A percentile compares a stretch with the other conserved stretches of the same genome.
Evolutionary conservation across 2,888 invertebrate genomes (phyloP).

Genomic region (Omphaloscelis lunosa): DNA sequence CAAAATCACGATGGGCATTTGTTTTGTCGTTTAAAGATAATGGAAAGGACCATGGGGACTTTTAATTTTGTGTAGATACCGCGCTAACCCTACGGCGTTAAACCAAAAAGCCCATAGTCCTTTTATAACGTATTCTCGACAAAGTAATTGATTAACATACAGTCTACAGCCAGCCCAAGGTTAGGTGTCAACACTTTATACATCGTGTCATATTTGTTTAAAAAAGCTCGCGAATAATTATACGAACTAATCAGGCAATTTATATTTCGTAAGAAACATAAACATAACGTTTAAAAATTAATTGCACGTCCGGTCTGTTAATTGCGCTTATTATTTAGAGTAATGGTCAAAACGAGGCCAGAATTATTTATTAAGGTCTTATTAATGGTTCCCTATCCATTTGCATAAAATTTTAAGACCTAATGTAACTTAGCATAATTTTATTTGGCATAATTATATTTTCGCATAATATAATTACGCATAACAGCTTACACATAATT

Average conservation of each 20-base stretch:
- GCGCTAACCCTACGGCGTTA: too few species aligned
- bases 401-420: too few species aligned
- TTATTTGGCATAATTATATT: too few species aligned
- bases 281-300: background rate
- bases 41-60: background rate
- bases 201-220: background rate
- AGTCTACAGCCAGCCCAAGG: background rate
- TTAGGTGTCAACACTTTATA: background rate
- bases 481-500: too few species aligned
- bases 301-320: background rate
- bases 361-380: constrained; percentile 1
- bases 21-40: background rate
- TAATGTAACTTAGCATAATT: too few species aligned
- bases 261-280: background rate
- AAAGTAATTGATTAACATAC: background rate
- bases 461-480: too few species aligned
- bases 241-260: background rate
- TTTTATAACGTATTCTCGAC: background rate
- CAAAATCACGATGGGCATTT: constrained; percentile 4
- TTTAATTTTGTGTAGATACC: too few species aligned
- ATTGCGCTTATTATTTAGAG: constrained; percentile 2
- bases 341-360: constrained; percentile 5
- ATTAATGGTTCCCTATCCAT: too few species aligned
- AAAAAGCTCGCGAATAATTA: too few species aligned
- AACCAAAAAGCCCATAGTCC: too few species aligned